Base-by-base conservation (phyloP, 2,888 invertebrate species). In the Mechanitis mazaeus region DNA sequence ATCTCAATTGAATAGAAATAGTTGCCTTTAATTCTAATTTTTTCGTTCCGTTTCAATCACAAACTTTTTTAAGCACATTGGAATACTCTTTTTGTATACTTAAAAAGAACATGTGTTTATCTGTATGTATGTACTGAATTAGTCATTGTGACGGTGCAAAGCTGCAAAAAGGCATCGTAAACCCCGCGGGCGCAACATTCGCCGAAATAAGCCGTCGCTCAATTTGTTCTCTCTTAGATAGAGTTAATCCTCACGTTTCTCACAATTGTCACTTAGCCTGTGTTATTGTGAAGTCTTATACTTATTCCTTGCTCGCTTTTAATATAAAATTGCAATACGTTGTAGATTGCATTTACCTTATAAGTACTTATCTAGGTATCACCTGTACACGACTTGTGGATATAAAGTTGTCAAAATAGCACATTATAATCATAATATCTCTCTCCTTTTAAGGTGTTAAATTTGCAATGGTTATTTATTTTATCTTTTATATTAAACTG, bases 201-300 rank as follows among this genome's bases (percentile, higher is more conserved):
- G 70, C 75, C 77, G 79, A 79, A 78, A 80, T 78, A 81, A 78
- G 73, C 74, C 73, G 68, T 63, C 63, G 72, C 79, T 80, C 89
- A 84, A 88, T 89, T 87, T 82, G 84, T 82, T 81, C 76, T 77
- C 75, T 74, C 83, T 89, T 87, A 83, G 78, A 71, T 74, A 72
- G 72, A 76, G 66, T 64, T 84, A 84, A 86, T 86, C 83, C 76
- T 69, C 70, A 68, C 71, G 65, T 73, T 72, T 71, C 64, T 69
- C 71, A 78, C 79, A 78, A 79, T 78, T 72, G 77, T 70, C 71
- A 75, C 78, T 79, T 80, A 79, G 77, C 71, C 74, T 70, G 70
- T 74, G 71, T 73, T 69, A 62, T 71, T 47, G 3, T n/a, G 47
- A 47, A 47, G 47, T 50, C 31, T 50, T 50, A 28, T 50, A 50